These are phyloP conservation scores for Tachyglossus aculeatus DNA, from an alignment of 2,797 vertebrate species.

Conservation along the genomic window DNA sequence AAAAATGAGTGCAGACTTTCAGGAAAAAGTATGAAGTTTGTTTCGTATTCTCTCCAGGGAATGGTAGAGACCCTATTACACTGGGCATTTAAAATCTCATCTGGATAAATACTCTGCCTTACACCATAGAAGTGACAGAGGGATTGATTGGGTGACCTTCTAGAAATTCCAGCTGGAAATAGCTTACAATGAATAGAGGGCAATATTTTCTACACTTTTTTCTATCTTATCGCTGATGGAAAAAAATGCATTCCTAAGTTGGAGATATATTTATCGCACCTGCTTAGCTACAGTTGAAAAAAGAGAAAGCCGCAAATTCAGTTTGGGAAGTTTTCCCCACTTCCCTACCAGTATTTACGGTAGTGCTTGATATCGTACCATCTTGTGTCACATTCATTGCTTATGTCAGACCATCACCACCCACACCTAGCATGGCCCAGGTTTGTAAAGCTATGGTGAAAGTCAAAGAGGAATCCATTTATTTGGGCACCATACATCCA, in stretches of 20 bases:
- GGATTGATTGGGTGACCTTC: not conserved
- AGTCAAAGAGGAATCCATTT: conserved; percentile 26
- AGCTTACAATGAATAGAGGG: not conserved
- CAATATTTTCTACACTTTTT: not conserved
- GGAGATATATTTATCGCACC: not conserved
- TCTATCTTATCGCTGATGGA: not conserved
- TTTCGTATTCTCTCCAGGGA: no score
- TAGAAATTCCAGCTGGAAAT: not conserved
- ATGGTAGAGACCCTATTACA: not conserved
- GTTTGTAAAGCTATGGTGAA: not conserved
- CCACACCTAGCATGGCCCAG: not conserved
- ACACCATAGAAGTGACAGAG: not conserved
- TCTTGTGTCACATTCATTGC: conserved; percentile 7
- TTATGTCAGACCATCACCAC: not conserved
- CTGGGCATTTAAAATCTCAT: not conserved
- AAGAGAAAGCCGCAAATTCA: not conserved
- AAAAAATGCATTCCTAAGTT: not conserved
- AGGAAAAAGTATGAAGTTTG: not conserved
- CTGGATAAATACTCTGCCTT: not conserved
- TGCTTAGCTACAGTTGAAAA: conserved; percentile 8
- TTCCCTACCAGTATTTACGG: not conserved
- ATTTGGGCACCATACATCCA: not conserved
- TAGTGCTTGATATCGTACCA: not conserved
- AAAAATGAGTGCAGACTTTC: no score
- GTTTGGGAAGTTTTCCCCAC: not conserved